Conservation (phyloP, 2,113 vertebrate species). For the Cheirogaleus medius region DNA sequence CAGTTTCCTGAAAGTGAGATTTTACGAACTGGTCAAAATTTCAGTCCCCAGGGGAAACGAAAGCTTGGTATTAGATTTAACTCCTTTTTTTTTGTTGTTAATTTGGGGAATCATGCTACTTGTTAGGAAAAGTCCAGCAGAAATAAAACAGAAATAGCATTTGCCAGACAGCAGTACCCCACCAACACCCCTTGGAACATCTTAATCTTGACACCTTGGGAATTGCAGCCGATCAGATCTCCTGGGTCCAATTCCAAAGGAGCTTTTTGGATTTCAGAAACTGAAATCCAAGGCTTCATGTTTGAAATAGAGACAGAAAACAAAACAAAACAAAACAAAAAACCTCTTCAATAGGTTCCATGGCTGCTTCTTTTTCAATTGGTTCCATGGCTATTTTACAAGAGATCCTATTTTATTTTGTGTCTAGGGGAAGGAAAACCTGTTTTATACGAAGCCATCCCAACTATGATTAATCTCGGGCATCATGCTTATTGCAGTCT, state of each 20-base stretch:
- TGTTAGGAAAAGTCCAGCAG: neutral
- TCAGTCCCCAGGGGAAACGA: neutral
- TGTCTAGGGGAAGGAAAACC: neutral
- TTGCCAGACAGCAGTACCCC: fast-evolving
- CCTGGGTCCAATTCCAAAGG: neutral
- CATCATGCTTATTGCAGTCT: fast-evolving
- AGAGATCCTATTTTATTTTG: too few species aligned
- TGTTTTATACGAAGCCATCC: fast-evolving
- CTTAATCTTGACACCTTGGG: neutral
- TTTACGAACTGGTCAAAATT: neutral
- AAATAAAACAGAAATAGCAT: neutral
- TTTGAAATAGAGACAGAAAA: neutral
- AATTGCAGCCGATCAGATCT: neutral
- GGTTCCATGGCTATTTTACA: neutral
- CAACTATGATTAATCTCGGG: neutral
- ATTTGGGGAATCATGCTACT: neutral
- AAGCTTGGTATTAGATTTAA: fast-evolving
- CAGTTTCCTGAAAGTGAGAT: neutral
- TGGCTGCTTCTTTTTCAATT: neutral
- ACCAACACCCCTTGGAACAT: too few species aligned
- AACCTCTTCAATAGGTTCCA: neutral
- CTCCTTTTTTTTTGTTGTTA: neutral
- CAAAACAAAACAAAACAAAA: fast-evolving
- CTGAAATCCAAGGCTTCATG: neutral
- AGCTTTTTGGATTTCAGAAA: neutral